These are phyloP conservation scores for Masticophis lateralis DNA, from an alignment of 2,797 vertebrate species.

Conservation along the genomic window DNA sequence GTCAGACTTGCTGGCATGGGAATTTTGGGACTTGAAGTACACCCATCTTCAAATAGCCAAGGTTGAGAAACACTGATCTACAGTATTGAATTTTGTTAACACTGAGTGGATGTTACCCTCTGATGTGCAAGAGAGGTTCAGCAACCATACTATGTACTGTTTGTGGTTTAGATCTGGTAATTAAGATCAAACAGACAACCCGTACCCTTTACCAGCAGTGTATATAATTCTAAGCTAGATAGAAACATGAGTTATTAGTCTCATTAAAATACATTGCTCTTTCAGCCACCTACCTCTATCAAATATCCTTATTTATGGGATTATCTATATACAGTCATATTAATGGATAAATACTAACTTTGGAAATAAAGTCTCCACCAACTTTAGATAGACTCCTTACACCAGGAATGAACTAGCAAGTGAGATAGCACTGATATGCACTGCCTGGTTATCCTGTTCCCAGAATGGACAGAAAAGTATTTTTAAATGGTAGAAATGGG, in stretches of 20 bases:
- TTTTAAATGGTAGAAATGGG: neutral
- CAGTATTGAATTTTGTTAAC: neutral
- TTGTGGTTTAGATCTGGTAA: neutral
- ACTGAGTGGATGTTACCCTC: neutral
- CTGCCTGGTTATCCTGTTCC: neutral
- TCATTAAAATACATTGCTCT: neutral
- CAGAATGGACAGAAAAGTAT: neutral
- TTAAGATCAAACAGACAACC: neutral
- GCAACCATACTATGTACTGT: neutral
- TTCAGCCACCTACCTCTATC: neutral
- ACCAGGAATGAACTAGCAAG: neutral
- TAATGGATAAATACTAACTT: neutral
- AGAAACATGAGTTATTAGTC: neutral
- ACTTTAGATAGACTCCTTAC: neutral
- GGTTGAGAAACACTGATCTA: no score
- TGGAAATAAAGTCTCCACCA: neutral
- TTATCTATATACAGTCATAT: neutral
- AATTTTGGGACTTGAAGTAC: no score
- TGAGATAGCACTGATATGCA: neutral
- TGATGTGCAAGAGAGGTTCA: neutral
- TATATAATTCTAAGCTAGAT: neutral
- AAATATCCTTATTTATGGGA: neutral
- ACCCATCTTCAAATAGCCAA: no score
- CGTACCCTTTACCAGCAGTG: neutral
- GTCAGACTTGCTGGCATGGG: no score